Percentiles rank a stretch among this genome's conserved stretches.
phyloP scores from a whole-genome alignment of 35 echinoderm and acorn worm species.

The Diadema setosum region DNA sequence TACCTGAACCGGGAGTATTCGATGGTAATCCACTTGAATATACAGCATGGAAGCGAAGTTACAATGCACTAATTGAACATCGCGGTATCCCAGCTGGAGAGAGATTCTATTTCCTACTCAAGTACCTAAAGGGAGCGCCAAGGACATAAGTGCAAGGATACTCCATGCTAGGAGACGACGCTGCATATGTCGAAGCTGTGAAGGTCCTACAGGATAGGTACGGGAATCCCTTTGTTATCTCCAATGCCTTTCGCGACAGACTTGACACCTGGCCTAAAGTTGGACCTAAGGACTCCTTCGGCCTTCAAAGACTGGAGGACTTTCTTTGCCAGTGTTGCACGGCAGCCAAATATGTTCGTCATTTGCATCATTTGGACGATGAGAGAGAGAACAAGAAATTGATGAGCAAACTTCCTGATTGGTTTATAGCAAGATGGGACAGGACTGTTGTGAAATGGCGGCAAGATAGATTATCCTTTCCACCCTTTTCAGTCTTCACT shows the following conservation, averaged over 20 bases:
- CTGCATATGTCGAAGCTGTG: background rate
- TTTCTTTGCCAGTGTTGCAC: constrained; percentile 36
- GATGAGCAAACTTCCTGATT: constrained; percentile 56
- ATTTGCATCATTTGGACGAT: constrained; percentile 47
- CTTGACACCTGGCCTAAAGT: background rate
- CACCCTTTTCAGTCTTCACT: constrained; percentile 38
- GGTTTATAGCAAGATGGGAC: constrained; percentile 31
- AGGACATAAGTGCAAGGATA: background rate
- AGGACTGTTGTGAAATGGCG: constrained; percentile 9
- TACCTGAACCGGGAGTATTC: background rate
- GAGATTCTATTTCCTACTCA: background rate
- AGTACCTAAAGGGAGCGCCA: background rate
- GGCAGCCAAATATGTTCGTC: background rate
- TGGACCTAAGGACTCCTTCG: background rate
- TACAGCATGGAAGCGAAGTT: background rate
- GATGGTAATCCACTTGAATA: background rate
- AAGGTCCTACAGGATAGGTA: background rate
- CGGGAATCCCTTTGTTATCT: background rate
- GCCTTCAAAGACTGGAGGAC: constrained; percentile 53
- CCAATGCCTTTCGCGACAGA: background rate
- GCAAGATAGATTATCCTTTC: constrained; percentile 3
- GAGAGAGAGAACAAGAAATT: constrained; percentile 59
- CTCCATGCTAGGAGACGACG: background rate
- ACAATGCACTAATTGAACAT: background rate
- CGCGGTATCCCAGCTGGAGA: background rate